Percentiles rank a stretch among this genome's conserved stretches.
These are phyloP conservation scores for Epicauta chinensis DNA, from an alignment of 1,140 invertebrate genomes.

Conservation along the genomic window DNA sequence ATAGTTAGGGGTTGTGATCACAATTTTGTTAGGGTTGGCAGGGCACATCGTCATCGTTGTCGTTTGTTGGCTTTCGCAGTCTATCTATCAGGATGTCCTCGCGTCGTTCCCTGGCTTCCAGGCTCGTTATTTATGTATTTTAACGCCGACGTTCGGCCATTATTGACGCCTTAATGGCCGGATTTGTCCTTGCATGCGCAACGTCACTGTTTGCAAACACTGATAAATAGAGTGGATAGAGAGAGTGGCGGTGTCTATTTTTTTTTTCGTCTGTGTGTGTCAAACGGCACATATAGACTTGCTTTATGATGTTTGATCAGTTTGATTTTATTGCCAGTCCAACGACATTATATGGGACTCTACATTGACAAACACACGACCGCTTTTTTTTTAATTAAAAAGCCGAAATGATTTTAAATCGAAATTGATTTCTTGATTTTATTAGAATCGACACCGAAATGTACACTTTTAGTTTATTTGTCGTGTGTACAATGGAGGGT, in stretches of 20 bases:
- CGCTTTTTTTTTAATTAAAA: neutral
- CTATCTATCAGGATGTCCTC: conserved; percentile 31
- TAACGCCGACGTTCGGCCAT: conserved; percentile 40
- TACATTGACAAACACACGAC: neutral
- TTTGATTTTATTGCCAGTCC: neutral
- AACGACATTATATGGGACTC: neutral
- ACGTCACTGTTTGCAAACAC: conserved; percentile 42
- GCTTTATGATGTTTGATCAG: conserved; percentile 30
- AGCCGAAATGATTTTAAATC: no score
- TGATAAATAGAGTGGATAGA: conserved; percentile 36
- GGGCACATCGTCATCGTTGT: no score
- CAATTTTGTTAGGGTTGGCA: no score
- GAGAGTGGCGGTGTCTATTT: conserved; percentile 1
- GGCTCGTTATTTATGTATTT: conserved; percentile 41
- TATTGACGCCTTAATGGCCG: conserved; percentile 42
- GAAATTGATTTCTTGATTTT: no score
- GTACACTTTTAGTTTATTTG: no score
- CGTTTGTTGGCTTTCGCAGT: conserved; percentile 5
- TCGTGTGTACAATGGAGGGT: no score
- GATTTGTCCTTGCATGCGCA: conserved; percentile 39
- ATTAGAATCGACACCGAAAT: no score
- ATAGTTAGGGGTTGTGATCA: no score
- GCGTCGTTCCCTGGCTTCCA: conserved; percentile 23
- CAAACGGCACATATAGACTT: no score
- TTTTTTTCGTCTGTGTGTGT: conserved; percentile 26